Evolutionary conservation across 2,888 invertebrate species (phyloP).

Genomic region (Scaeva pyrastri): DNA sequence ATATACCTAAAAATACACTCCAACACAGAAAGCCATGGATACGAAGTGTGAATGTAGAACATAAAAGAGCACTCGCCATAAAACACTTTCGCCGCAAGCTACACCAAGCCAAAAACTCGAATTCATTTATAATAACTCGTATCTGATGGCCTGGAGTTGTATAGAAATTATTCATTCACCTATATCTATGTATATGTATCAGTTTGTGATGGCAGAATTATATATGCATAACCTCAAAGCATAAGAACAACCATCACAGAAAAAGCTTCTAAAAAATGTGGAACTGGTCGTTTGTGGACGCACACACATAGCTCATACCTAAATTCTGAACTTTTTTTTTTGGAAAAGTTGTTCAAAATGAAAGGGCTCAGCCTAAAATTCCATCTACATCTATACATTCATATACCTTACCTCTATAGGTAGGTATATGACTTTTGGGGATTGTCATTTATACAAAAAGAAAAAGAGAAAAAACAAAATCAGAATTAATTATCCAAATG

Average conservation of each 20-base stretch:
- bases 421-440: neutral
- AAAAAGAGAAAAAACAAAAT: constrained; percentile 30
- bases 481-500: constrained; percentile 49
- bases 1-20: neutral
- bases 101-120: constrained; percentile 47
- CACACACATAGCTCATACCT: neutral
- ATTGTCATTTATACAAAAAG: neutral
- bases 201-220: constrained; percentile 25
- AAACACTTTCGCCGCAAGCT: constrained; percentile 73
- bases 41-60: constrained; percentile 69
- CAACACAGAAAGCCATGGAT: neutral
- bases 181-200: too few relatives aligned
- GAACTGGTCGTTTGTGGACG: constrained; percentile 7
- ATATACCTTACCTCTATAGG: too few relatives aligned
- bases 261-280: constrained; percentile 31
- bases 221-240: constrained; percentile 68
- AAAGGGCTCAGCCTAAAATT: constrained; percentile 18
- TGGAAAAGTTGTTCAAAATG: constrained; percentile 37
- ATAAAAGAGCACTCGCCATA: constrained; percentile 73
- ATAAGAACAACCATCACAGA: constrained; percentile 30
- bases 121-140: constrained; percentile 61
- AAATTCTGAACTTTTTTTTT: neutral
- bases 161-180: constrained; percentile 68
- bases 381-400: neutral
- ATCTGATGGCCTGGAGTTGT: constrained; percentile 54